Evolutionary conservation across 2,888 invertebrate species (phyloP), one percentile per base, ranked within the genome.

Genomic region (Trissolcus japonicus): DNA sequence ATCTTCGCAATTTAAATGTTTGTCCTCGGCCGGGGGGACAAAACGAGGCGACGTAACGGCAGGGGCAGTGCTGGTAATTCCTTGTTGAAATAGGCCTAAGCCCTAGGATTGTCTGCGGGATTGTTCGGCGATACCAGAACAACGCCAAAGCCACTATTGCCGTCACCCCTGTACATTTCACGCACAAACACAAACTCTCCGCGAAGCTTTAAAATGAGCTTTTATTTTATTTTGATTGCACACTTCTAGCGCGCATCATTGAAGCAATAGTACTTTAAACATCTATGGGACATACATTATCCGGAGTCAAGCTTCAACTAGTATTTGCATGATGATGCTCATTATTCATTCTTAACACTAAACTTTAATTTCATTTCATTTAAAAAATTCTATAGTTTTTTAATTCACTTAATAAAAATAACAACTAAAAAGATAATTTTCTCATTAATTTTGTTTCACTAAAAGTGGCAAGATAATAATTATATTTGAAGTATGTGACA

Each of bases 21-120:
- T 74, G 80, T 75, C 72, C 57, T 72, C 57, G 63, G 55, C 54
- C 76, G 68, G 76, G 74, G 25, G 75, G 73, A 77, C 80, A 79
- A 62, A 76, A 65, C 78, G 69, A 76, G 59, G 71, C 62, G 62
- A 35, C 66, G 71, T 75, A 79, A 63, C 76, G 73, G 80, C 29
- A 62, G 76, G 78, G 69, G 62, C 72, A 73, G 63, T 65, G 68
- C 60, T 69, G 77, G 86, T 88, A 88, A 88, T 88, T 87, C 88
- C 87, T 85, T 87, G 88, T 87, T 88, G 88, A 88, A 88, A 87
- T 86, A 88, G 85, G 82, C 81, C 86, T 88, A 88, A 88, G 88
- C 86, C 86, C 82, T 82, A 82, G 86, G 88, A 87, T 88, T 88
- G 88, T 86, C 86, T 87, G 85, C 78, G 86, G 87, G 86, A 88